These are phyloP conservation scores for Nasonia giraulti DNA, from an alignment of 1,140 invertebrate genomes.

Conservation along the genomic window DNA sequence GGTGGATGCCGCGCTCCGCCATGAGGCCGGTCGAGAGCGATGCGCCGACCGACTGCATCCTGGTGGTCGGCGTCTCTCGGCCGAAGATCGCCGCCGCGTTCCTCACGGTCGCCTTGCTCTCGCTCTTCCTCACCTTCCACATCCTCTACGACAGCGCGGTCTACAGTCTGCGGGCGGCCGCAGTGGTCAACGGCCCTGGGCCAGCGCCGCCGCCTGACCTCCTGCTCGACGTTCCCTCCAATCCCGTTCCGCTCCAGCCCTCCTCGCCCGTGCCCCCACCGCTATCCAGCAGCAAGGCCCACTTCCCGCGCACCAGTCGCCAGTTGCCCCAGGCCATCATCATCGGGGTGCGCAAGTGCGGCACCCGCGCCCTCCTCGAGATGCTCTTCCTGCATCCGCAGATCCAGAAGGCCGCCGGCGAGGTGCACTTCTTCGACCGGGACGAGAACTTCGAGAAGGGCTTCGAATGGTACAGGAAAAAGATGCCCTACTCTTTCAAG, in stretches of 20 bases:
- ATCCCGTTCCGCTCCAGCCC: neutral
- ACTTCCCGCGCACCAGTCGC: slow-evolving; percentile 70
- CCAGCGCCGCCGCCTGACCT: slow-evolving; percentile 73
- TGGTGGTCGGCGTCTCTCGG: slow-evolving; percentile 85
- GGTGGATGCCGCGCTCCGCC: slow-evolving; percentile 85
- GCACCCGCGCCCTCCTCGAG: slow-evolving; percentile 93
- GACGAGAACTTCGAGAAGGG: slow-evolving; percentile 93
- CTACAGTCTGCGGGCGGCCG: slow-evolving; percentile 82
- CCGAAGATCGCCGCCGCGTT: slow-evolving; percentile 86
- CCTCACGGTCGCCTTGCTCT: slow-evolving; percentile 84
- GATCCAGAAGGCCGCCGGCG: slow-evolving; percentile 93
- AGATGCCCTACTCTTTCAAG: slow-evolving; percentile 93
- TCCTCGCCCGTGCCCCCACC: neutral
- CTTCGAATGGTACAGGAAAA: slow-evolving; percentile 92
- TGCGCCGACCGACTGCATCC: slow-evolving; percentile 83
- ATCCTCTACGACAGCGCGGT: slow-evolving; percentile 88
- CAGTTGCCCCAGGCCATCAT: slow-evolving; percentile 89
- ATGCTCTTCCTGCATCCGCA: slow-evolving; percentile 95
- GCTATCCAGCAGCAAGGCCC: slow-evolving; percentile 66
- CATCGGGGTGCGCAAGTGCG: slow-evolving; percentile 95
- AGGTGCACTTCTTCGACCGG: slow-evolving; percentile 95
- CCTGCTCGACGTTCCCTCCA: neutral
- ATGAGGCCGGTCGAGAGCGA: slow-evolving; percentile 84
- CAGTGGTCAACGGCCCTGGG: slow-evolving; percentile 60
- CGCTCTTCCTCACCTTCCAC: slow-evolving; percentile 87